Evolutionary conservation across 2,888 invertebrate species (phyloP).

Genomic region (Altica lythri): DNA sequence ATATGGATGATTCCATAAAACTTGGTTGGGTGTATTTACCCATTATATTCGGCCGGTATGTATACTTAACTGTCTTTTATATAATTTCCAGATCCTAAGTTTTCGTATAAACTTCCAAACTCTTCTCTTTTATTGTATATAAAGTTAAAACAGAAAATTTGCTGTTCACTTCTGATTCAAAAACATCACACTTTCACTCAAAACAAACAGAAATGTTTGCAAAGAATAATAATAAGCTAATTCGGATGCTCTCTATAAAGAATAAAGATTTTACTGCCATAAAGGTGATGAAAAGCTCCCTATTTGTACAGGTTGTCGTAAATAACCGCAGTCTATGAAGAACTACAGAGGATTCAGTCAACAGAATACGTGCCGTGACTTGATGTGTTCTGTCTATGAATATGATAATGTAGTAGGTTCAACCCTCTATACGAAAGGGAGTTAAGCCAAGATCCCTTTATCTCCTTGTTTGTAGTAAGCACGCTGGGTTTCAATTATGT

Average conservation of each 20-base stretch:
- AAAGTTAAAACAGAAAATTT: too few species aligned
- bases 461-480: conserved; percentile 34
- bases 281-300: conserved; percentile 36
- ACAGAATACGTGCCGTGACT: conserved; percentile 50
- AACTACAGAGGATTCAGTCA: conserved; percentile 50
- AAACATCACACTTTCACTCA: too few species aligned
- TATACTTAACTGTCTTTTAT: too few species aligned
- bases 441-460: conserved; percentile 37
- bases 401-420: conserved; percentile 46
- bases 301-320: conserved; percentile 42
- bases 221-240: conserved; percentile 1
- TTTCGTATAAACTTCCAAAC: too few species aligned
- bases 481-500: conserved; percentile 37
- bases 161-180: too few species aligned
- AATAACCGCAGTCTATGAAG: conserved; percentile 47
- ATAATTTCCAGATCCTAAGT: too few species aligned
- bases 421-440: conserved; percentile 29
- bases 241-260: background rate
- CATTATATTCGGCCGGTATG: too few species aligned
- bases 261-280: conserved; percentile 13
- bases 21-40: too few species aligned
- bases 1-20: too few species aligned
- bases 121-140: too few species aligned
- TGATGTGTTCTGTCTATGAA: conserved; percentile 46
- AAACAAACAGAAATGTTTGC: background rate